These are phyloP conservation scores for Drosophila elegans DNA, from an alignment of 1,140 invertebrate genomes.

Conservation along the genomic window DNA sequence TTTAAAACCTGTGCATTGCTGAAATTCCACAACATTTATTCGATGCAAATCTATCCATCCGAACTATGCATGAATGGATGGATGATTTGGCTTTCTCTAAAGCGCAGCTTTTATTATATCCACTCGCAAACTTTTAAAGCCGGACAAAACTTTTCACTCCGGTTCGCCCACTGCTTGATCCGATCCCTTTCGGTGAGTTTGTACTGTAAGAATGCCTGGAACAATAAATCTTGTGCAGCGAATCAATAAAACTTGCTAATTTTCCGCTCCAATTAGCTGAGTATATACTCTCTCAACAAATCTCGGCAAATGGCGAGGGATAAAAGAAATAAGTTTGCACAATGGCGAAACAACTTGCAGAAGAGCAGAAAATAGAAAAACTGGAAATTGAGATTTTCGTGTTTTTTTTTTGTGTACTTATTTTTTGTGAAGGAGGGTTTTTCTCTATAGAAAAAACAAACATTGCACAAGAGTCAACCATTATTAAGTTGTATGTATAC, in stretches of 20 bases:
- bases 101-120: constrained; percentile 10
- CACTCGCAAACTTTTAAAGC: constrained; percentile 33
- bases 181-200: constrained; percentile 7
- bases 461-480: neutral
- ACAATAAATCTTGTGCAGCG: constrained; percentile 69
- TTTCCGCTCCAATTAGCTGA: constrained; percentile 77
- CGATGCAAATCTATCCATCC: constrained; percentile 38
- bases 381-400: constrained; percentile 19
- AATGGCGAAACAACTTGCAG: constrained; percentile 36
- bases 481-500: neutral
- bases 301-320: constrained; percentile 34
- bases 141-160: constrained; percentile 9
- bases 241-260: constrained; percentile 78
- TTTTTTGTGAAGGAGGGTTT: constrained; percentile 3
- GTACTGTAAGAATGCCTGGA: constrained; percentile 16
- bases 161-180: neutral
- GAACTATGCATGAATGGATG: constrained; percentile 53
- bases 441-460: constrained; percentile 5
- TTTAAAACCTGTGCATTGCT: constrained; percentile 27
- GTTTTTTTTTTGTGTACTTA: constrained; percentile 4
- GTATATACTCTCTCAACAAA: constrained; percentile 54
- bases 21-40: constrained; percentile 26
- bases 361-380: constrained; percentile 10
- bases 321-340: constrained; percentile 51
- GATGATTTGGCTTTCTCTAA: constrained; percentile 13